Conservation (phyloP, 1,140 invertebrate species). For the Drosophila repleta region DNA sequence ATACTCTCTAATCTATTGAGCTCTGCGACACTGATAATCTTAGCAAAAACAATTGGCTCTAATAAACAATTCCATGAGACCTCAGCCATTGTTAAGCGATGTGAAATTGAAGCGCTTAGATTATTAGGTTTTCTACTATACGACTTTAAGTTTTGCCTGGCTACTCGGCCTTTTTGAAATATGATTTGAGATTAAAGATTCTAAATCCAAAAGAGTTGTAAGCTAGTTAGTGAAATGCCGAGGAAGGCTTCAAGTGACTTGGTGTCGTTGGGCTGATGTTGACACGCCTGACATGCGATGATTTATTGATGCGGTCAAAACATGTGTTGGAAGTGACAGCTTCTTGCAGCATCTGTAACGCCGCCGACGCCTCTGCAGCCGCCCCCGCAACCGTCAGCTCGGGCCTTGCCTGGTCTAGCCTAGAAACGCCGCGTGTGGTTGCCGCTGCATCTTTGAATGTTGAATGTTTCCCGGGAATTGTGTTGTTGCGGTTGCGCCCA, state of each 20-base stretch:
- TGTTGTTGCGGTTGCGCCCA: conserved; percentile 83
- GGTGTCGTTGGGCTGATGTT: conserved; percentile 30
- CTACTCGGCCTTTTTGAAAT: too few relatives aligned
- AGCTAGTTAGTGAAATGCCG: background rate
- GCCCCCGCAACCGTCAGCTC: conserved; percentile 5
- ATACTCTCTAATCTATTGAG: background rate
- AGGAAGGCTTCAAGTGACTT: conserved; percentile 4
- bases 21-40: background rate
- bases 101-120: background rate
- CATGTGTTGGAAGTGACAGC: conserved; percentile 84
- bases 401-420: background rate
- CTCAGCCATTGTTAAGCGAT: too few relatives aligned
- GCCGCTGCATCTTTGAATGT: conserved; percentile 33
- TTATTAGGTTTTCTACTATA: too few relatives aligned
- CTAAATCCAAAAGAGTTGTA: background rate
- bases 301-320: conserved; percentile 83
- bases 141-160: too few relatives aligned
- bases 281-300: conserved; percentile 76
- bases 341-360: conserved; percentile 81
- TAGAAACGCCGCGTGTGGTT: conserved; percentile 73
- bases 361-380: conserved; percentile 57
- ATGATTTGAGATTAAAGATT: background rate
- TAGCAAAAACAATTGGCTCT: background rate
- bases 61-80: background rate
- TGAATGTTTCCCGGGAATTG: conserved; percentile 62